Evolutionary conservation across 2,113 vertebrate genomes (phyloP), one percentile per base, ranked within the genome.

Genomic region (Maccullochella peelii): DNA sequence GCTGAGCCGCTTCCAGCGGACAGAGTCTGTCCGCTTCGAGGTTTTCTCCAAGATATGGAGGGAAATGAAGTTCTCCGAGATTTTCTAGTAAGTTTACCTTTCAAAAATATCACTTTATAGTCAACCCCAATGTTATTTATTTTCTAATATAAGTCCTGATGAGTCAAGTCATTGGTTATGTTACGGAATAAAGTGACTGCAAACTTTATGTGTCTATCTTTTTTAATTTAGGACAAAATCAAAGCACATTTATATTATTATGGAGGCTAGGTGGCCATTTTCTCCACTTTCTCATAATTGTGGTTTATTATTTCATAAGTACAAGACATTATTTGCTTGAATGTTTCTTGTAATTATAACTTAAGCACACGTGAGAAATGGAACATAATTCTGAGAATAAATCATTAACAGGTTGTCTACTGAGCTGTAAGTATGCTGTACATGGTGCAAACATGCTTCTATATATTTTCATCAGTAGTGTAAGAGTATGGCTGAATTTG

Each of bases 11-110:
- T 99, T 99, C 93, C 97, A 96, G 86, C 49, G 79, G 54, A 95
- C 92, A 0, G 94, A 97, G 1, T 98, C 96, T 0, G 96, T 98
- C 67, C 97, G 98, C 18, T 99, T 96, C 86, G 96, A 98, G 92
- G 86, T 91, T 10, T 99, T 99, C 87, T 87, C 93, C 1, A 84
- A 89, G 21, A 89, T 97, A 36, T 99, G 98, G 98, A 95, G 92
- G 83, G 95, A 95, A 44, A 95, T 96, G 92, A 96, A 97, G 47
- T 99, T 99, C 77, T 94, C 94, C 14, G 91, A 95, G 59, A 91
- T 99, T 33, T 99, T 96, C 88, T 91, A 96, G 98, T 99, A 94
- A 57, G 93, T 83, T 15, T 21, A 14, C 0, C 15, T 3, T 23
- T 16, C 4, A 18, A 47, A 36, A 40, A 52, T 2, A 18, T 27